Evolutionary conservation across 2,113 vertebrate species (phyloP).

Genomic region (Acrocephalus kingi): DNA sequence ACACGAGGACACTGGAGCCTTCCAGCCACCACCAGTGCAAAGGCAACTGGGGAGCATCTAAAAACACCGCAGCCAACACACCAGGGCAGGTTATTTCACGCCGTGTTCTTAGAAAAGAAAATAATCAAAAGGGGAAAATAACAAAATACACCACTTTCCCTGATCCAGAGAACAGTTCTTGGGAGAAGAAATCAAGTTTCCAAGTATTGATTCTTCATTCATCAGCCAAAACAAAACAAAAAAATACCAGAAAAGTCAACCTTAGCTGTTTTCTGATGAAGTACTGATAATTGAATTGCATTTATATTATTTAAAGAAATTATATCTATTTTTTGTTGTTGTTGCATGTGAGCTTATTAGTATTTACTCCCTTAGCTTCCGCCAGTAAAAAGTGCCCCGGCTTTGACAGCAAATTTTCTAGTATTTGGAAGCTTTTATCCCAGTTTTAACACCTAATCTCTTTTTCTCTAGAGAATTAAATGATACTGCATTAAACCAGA

Average conservation of each 20-base stretch:
- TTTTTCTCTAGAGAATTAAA: constrained; percentile 73
- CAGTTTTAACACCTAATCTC: constrained; percentile 74
- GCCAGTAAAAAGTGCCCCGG: constrained; percentile 20
- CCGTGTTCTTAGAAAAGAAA: constrained; percentile 1
- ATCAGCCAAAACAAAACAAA: background rate
- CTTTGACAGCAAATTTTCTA: constrained; percentile 71
- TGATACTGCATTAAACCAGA: constrained; percentile 53
- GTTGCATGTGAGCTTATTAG: constrained; percentile 28
- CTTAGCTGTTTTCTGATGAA: constrained; percentile 34
- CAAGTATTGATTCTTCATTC: background rate
- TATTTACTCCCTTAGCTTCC: constrained; percentile 68
- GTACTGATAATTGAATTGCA: constrained; percentile 65
- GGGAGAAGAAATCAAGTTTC: constrained; percentile 42
- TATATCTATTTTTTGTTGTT: constrained; percentile 25
- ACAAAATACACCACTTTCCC: constrained; percentile 4
- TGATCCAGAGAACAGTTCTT: background rate
- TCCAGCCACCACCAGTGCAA: background rate
- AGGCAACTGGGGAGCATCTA: background rate
- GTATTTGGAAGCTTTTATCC: constrained; percentile 73
- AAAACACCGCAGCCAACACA: background rate
- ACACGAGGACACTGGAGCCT: rapidly evolving
- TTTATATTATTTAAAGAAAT: constrained; percentile 66
- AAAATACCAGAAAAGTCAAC: constrained; percentile 45
- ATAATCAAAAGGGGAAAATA: background rate
- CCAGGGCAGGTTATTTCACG: background rate